Evolutionary conservation across 2,113 vertebrate species (phyloP).

Genomic region (Bufo bufo): DNA sequence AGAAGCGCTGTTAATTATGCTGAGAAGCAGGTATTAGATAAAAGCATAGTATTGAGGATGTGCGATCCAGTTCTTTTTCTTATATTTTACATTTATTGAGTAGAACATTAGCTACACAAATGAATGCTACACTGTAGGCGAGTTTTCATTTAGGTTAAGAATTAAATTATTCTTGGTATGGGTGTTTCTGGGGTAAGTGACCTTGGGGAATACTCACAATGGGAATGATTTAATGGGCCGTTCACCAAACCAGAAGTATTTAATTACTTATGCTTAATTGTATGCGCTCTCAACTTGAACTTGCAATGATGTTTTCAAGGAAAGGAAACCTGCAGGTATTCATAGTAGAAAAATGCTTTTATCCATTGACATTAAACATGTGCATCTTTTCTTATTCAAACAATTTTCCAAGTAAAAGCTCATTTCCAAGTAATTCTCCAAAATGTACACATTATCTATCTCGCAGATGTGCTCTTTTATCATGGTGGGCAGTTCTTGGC

Average conservation of each 20-base stretch:
- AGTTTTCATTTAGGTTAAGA: background rate
- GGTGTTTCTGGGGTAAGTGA: constrained; percentile 2
- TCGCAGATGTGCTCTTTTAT: background rate
- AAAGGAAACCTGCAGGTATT: background rate
- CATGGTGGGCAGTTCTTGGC: background rate
- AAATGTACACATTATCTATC: background rate
- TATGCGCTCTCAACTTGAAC: constrained; percentile 16
- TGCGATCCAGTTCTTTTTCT: no score
- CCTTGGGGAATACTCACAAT: constrained; percentile 17
- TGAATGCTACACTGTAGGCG: background rate
- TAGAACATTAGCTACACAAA: constrained; percentile 51
- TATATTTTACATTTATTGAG: background rate
- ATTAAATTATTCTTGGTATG: background rate
- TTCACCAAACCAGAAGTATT: constrained; percentile 25
- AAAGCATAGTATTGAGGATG: no score
- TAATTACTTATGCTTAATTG: constrained; percentile 20
- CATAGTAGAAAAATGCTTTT: background rate
- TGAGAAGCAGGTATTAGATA: no score
- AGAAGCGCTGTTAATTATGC: no score
- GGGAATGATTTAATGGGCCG: constrained; percentile 3
- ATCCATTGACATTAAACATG: background rate
- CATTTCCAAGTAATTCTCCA: background rate
- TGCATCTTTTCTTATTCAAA: background rate
- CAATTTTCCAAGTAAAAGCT: background rate
- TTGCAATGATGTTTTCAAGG: background rate